Conservation (phyloP, 1,140 invertebrate genomes). For the Musca vetustissima region DNA sequence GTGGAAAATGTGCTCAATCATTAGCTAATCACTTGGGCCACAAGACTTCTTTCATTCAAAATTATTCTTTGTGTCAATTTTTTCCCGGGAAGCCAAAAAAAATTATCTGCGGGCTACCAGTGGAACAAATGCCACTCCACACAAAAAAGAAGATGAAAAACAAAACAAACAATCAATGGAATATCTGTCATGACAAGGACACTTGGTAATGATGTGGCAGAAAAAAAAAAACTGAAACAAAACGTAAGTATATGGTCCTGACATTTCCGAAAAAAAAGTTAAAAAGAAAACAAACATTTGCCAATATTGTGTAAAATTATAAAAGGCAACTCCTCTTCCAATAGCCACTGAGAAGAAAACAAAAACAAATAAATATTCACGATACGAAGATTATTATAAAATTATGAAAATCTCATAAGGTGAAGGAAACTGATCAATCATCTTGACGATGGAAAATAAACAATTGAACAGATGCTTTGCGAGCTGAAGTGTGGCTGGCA, state of each 20-base stretch:
- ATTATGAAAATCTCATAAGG: slow-evolving; percentile 21
- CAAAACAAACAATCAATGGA: too few relatives aligned
- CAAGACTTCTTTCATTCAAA: background rate
- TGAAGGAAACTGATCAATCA: background rate
- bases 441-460: background rate
- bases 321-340: too few relatives aligned
- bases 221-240: too few relatives aligned
- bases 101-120: slow-evolving; percentile 3
- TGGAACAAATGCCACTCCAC: slow-evolving; percentile 2
- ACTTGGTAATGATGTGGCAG: too few relatives aligned
- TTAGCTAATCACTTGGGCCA: slow-evolving; percentile 37
- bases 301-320: too few relatives aligned
- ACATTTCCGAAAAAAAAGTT: too few relatives aligned
- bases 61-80: background rate
- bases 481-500: slow-evolving; percentile 9
- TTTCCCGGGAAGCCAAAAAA: background rate
- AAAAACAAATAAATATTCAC: too few relatives aligned
- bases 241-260: too few relatives aligned
- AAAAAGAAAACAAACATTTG: too few relatives aligned
- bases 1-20: slow-evolving; percentile 46
- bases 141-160: background rate
- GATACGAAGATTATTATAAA: slow-evolving; percentile 9
- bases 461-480: background rate
- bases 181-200: too few relatives aligned
- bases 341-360: too few relatives aligned